A percentile compares a stretch with the other conserved stretches of the same genome.
Evolutionary conservation across 2,888 invertebrate species (phyloP).

Genomic region (Xylota sylvarum): DNA sequence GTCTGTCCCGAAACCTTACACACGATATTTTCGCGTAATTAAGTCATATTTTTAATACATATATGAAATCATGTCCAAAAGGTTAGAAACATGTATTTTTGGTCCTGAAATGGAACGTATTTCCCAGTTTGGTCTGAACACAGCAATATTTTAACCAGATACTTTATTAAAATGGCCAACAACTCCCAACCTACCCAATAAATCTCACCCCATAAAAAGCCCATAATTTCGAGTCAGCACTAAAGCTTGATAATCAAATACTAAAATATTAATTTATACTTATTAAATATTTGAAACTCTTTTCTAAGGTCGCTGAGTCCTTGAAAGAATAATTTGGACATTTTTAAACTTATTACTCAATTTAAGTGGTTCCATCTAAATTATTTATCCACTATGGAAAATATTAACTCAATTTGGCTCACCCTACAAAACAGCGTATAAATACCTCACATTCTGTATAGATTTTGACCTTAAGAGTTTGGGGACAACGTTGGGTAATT

Average conservation of each 20-base stretch:
- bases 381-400: conserved; percentile 10
- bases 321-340: neutral
- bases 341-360: conserved; percentile 6
- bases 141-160: no score
- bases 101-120: no score
- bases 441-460: conserved; percentile 11
- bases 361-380: conserved; percentile 15
- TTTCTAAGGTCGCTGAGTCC: neutral
- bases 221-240: no score
- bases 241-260: neutral
- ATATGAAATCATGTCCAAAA: no score
- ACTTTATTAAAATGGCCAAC: no score
- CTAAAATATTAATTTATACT: neutral
- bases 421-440: neutral
- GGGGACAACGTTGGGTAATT: conserved; percentile 47
- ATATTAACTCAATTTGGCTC: conserved; percentile 40
- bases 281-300: neutral
- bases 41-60: no score
- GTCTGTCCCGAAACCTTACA: no score
- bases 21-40: no score
- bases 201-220: no score
- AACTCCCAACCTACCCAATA: no score
- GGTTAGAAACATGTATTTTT: no score
- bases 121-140: no score
- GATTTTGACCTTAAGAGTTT: conserved; percentile 10